Conservation (phyloP, 2,888 invertebrate genomes). For the Endomychus coccineus region DNA sequence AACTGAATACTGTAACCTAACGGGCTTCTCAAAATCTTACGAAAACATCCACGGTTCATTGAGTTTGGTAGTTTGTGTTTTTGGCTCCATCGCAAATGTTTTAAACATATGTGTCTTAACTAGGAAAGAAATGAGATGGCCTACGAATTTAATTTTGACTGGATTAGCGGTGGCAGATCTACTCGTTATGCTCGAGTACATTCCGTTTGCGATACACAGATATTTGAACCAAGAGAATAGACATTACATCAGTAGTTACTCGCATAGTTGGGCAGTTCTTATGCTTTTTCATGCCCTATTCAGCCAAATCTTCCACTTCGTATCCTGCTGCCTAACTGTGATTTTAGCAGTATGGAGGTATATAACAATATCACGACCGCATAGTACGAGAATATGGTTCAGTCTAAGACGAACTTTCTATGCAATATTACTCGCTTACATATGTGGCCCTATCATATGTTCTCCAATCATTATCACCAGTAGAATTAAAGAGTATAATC, state of each 20-base stretch:
- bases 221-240: constrained; percentile 57
- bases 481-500: constrained; percentile 53
- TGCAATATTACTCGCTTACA: constrained; percentile 70
- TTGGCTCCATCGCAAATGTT: constrained; percentile 86
- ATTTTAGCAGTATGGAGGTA: constrained; percentile 90
- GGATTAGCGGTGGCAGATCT: constrained; percentile 87
- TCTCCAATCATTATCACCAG: constrained; percentile 77
- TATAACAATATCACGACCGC: constrained; percentile 76
- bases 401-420: constrained; percentile 68
- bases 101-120: constrained; percentile 87
- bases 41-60: constrained; percentile 75
- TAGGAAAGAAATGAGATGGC: constrained; percentile 81
- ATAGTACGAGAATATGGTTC: constrained; percentile 74
- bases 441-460: constrained; percentile 76
- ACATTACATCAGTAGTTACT: constrained; percentile 49
- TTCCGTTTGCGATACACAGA: constrained; percentile 79
- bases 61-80: constrained; percentile 77
- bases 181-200: constrained; percentile 90
- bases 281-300: constrained; percentile 88
- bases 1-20: constrained; percentile 44
- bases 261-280: constrained; percentile 74
- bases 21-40: constrained; percentile 58
- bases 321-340: constrained; percentile 89
- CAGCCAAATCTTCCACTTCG: constrained; percentile 80
- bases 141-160: constrained; percentile 87